phyloP scores from a whole-genome alignment of 2,888 invertebrate species.

The Trichopria drosophilae region DNA sequence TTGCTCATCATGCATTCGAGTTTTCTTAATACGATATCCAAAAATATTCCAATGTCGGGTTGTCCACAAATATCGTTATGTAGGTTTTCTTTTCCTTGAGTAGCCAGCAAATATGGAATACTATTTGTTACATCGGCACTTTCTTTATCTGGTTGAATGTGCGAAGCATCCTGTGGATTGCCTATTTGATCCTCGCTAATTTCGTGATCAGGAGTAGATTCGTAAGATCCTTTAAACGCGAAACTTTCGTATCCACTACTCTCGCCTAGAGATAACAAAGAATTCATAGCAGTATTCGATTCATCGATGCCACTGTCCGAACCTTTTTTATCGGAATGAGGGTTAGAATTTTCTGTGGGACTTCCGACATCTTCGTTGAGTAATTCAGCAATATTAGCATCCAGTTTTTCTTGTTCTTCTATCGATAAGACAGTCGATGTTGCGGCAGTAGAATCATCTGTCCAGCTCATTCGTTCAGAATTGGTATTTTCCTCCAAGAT shows the following conservation, averaged over 20 bases:
- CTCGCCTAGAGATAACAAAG: slow-evolving; percentile 73
- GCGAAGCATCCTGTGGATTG: slow-evolving; percentile 9
- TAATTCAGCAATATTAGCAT: slow-evolving; percentile 54
- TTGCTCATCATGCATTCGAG: slow-evolving; percentile 82
- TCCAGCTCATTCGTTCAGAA: slow-evolving; percentile 16
- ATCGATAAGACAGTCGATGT: slow-evolving; percentile 34
- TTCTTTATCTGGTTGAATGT: too few species aligned
- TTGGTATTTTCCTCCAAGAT: slow-evolving; percentile 42
- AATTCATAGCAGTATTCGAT: slow-evolving; percentile 59
- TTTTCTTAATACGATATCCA: slow-evolving; percentile 79
- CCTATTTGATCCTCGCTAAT: slow-evolving; percentile 44
- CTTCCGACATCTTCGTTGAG: slow-evolving; percentile 46
- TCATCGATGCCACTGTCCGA: slow-evolving; percentile 43
- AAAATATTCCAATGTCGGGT: slow-evolving; percentile 63
- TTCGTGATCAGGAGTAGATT: slow-evolving; percentile 57
- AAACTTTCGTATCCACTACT: slow-evolving; percentile 81
- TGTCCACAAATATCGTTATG: slow-evolving; percentile 51
- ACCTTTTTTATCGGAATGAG: slow-evolving; percentile 9
- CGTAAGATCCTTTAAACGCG: slow-evolving; percentile 58
- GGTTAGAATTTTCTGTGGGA: slow-evolving; percentile 26
- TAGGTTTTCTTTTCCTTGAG: too few species aligned
- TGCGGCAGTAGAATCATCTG: slow-evolving; percentile 15
- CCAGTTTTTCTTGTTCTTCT: slow-evolving; percentile 48
- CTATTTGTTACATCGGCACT: slow-evolving; percentile 17
- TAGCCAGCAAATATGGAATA: slow-evolving; percentile 27